Percentiles rank a stretch among this genome's conserved stretches.
phyloP scores from a whole-genome alignment of 2,113 vertebrate genomes.

The Trogon surrucura region DNA sequence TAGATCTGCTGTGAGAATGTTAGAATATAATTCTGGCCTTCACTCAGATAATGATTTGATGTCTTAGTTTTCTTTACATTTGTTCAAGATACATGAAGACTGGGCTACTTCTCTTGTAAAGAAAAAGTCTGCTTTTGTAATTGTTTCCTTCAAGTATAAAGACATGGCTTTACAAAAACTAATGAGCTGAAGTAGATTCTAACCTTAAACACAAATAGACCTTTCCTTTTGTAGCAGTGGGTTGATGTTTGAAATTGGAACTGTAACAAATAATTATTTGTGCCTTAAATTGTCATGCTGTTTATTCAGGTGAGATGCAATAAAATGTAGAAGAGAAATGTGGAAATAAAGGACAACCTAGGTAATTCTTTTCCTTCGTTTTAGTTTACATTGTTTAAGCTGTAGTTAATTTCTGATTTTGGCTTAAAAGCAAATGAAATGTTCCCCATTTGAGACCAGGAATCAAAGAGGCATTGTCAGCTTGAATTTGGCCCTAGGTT shows the following conservation, averaged over 20 bases:
- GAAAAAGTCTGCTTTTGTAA: neutral
- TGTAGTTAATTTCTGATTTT: neutral
- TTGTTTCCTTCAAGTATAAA: constrained; percentile 18
- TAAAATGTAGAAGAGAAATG: neutral
- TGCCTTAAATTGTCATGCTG: neutral
- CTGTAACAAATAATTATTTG: neutral
- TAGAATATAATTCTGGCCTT: constrained; percentile 59
- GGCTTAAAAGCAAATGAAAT: neutral
- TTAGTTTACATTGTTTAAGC: neutral
- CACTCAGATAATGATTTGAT: constrained; percentile 11
- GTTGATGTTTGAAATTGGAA: constrained; percentile 7
- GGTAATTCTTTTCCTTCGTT: neutral
- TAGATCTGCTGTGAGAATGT: constrained; percentile 39
- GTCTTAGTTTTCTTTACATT: constrained; percentile 11
- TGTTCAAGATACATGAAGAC: constrained; percentile 27
- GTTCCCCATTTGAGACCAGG: neutral
- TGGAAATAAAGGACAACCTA: neutral
- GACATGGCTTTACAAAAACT: neutral
- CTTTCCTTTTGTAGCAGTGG: neutral
- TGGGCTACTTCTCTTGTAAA: neutral
- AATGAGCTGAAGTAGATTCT: constrained; percentile 10
- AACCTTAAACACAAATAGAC: neutral
- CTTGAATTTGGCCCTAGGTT: constrained; percentile 2
- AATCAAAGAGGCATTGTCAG: constrained; percentile 3
- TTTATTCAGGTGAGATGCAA: neutral